Percentiles rank a stretch among this genome's conserved stretches.
Evolutionary conservation across 2,113 vertebrate species (phyloP).

Genomic region (Psophia crepitans): DNA sequence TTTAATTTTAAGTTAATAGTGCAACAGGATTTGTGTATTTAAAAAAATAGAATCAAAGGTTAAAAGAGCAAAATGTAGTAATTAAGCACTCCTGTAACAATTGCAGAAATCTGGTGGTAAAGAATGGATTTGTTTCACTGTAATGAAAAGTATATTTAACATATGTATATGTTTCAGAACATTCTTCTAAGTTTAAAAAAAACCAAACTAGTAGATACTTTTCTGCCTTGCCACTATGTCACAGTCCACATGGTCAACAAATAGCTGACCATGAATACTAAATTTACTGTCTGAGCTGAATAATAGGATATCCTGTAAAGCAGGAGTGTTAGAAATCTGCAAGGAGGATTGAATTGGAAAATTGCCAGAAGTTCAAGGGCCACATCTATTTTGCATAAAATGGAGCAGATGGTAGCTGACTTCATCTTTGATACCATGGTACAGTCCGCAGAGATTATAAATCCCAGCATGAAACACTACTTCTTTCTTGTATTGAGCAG

Average conservation of each 20-base stretch:
- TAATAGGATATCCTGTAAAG: slow-evolving; percentile 6
- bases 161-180: not conserved
- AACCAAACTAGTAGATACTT: not conserved
- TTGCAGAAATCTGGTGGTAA: not conserved
- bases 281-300: not conserved
- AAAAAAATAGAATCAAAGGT: not conserved
- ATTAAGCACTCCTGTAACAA: not conserved
- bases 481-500: not conserved
- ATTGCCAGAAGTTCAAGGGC: slow-evolving; percentile 46
- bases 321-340: slow-evolving; percentile 4
- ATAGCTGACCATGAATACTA: not conserved
- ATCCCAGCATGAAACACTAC: not conserved
- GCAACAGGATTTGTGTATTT: not conserved
- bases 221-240: not conserved
- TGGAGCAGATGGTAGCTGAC: slow-evolving; percentile 60
- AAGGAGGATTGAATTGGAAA: slow-evolving; percentile 11
- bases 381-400: slow-evolving; percentile 57
- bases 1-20: not conserved
- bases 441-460: slow-evolving; percentile 22
- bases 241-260: not conserved
- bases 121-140: not conserved
- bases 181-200: not conserved
- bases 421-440: slow-evolving; percentile 30
- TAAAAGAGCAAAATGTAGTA: not conserved
- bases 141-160: not conserved